phyloP scores from a whole-genome alignment of 2,113 vertebrate genomes.

The Trachemys scripta region DNA sequence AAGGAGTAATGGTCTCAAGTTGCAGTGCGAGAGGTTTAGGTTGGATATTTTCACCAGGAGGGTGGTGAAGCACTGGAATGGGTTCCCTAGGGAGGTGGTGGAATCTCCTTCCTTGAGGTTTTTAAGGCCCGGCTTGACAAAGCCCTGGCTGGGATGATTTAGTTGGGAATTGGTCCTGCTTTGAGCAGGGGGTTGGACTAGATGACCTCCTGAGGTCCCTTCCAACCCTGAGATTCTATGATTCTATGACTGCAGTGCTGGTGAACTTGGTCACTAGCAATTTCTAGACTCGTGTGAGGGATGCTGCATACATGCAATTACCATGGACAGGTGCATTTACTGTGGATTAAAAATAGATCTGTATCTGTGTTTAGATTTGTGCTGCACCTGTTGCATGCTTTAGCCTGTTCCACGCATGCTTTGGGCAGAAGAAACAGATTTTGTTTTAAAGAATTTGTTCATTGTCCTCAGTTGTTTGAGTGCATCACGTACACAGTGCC shows the following conservation, averaged over 20 bases:
- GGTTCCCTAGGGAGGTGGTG: no score
- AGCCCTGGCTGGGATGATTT: no score
- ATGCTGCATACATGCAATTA: fast-evolving
- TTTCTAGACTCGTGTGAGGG: neutral
- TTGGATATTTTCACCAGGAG: no score
- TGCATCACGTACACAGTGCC: neutral
- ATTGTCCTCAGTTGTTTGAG: neutral
- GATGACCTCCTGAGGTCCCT: no score
- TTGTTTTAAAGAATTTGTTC: neutral
- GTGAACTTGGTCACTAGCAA: fast-evolving
- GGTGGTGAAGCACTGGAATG: no score
- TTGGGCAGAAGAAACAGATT: neutral
- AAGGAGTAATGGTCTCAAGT: no score
- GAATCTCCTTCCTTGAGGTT: no score
- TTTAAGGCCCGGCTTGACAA: no score
- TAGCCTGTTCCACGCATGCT: neutral
- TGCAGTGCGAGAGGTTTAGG: no score
- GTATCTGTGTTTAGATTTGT: neutral
- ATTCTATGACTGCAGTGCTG: neutral
- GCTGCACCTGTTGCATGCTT: neutral
- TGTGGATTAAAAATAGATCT: neutral
- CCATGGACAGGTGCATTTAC: neutral
- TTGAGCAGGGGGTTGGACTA: no score
- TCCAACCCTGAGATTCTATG: no score
- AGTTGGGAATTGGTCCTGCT: no score